A percentile compares a stretch with the other conserved stretches of the same genome.
Conservation (phyloP, 2,888 invertebrate genomes). For the Diaprepes abbreviatus region DNA sequence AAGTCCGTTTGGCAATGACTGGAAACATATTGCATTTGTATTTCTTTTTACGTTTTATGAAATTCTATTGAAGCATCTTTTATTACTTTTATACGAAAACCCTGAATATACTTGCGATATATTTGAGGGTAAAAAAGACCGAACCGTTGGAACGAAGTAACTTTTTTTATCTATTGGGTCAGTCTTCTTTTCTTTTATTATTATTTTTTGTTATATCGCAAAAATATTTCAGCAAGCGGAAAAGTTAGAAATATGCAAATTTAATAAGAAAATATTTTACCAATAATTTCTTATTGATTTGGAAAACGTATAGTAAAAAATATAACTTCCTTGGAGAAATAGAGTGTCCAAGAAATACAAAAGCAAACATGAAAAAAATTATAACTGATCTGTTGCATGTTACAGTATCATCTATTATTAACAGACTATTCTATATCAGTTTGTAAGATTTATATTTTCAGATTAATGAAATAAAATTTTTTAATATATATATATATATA, state of each 20-base stretch:
- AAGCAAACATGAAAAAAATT: too few species aligned
- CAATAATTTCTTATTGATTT: too few species aligned
- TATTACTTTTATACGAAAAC: slow-evolving; percentile 9
- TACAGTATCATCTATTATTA: too few species aligned
- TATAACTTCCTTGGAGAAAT: too few species aligned
- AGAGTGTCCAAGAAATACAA: too few species aligned
- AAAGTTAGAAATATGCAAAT: neutral
- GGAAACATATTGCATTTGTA: slow-evolving; percentile 19
- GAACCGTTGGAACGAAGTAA: neutral
- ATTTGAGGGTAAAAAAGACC: neutral
- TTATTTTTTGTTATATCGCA: neutral
- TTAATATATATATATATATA: too few species aligned
- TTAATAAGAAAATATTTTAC: too few species aligned
- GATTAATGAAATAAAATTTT: too few species aligned
- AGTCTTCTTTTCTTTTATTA: neutral
- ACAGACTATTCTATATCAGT: too few species aligned
- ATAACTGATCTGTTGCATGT: too few species aligned
- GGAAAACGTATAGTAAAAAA: too few species aligned
- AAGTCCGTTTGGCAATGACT: slow-evolving; percentile 5
- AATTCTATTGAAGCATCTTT: slow-evolving; percentile 12
- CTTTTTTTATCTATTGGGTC: neutral
- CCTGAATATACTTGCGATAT: slow-evolving; percentile 9
- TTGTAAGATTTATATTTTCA: too few species aligned
- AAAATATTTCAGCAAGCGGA: neutral
- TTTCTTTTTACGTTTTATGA: neutral